These are phyloP conservation scores for Xiphophorus hellerii DNA, from an alignment of 2,113 vertebrate genomes.

Conservation along the genomic window DNA sequence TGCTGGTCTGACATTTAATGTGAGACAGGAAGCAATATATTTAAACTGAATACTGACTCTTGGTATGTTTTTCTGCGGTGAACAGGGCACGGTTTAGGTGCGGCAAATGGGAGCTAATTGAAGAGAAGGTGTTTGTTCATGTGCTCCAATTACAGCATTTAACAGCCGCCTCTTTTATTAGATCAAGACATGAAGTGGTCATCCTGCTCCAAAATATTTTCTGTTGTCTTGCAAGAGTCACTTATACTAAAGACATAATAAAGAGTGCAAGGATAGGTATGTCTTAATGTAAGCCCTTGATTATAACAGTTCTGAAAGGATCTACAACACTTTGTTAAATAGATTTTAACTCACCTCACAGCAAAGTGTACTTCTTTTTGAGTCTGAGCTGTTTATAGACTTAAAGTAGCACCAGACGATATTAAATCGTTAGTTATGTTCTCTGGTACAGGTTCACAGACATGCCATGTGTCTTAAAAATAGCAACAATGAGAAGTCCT, in stretches of 20 bases:
- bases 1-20: slow-evolving; percentile 45
- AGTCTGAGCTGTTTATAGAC: too few species aligned
- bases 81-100: slow-evolving; percentile 55
- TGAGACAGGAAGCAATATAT: slow-evolving; percentile 30
- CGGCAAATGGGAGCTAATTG: slow-evolving; percentile 58
- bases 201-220: slow-evolving; percentile 48
- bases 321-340: too few species aligned
- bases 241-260: slow-evolving; percentile 33
- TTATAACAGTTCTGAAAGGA: too few species aligned
- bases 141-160: slow-evolving; percentile 65
- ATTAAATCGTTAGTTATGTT: too few species aligned
- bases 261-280: slow-evolving; percentile 33
- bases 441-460: too few species aligned
- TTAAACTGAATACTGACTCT: slow-evolving; percentile 55
- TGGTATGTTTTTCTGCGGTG: slow-evolving; percentile 54
- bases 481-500: too few species aligned
- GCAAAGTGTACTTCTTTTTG: too few species aligned
- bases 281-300: background rate
- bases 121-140: slow-evolving; percentile 57
- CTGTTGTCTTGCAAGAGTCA: slow-evolving; percentile 26
- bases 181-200: slow-evolving; percentile 60
- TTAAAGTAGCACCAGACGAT: too few species aligned
- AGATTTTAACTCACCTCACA: too few species aligned
- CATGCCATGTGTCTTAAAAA: too few species aligned
- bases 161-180: slow-evolving; percentile 53